Base-by-base conservation (phyloP, 2,797 vertebrate species). In the Danio albolineatus region DNA sequence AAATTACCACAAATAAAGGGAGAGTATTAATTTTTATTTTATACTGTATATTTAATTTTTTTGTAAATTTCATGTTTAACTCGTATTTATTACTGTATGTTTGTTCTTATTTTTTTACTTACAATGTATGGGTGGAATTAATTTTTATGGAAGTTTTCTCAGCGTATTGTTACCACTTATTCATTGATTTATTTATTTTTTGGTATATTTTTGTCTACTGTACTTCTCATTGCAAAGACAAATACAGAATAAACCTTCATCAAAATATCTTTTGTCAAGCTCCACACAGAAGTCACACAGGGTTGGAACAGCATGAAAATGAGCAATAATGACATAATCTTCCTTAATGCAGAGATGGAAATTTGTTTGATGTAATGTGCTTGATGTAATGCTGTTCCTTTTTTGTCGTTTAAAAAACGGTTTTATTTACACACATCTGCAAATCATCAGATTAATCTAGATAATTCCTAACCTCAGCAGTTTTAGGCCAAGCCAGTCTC, bases 381-480 rank as follows among this genome's bases (percentile, higher is more conserved):
- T 1, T 9, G 12, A 65, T 21, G 10, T 13, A 7, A 49, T n/a
- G 7, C 13, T 14, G 12, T 10, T 76, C 14, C 17, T 41, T n/a
- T 62, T 65, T 16, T 41, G 6, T 13, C 16, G 14, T 65, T 43
- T 10, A 43, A 10, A 39, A 41, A 59, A 66, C 28, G 48, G 5
- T 7, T 0, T 39, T 43, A 19, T 53, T 53, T 6, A 10, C 10
- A 38, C n/a, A 19, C 44, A 14, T n/a, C 46, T 65, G 61, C 49
- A 65, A 76, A 28, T 64, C 0, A 67, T 59, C 12, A 59, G 59
- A 56, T 59, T 4, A 57, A 56, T 76, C 49, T 48, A 76, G 14
- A 36, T 48, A 77, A 78, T 59, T 59, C 43, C 36, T 36, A 36
- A 57, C 54, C 75, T 59, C 36, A 16, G 19, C 36, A 10, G 10